Evolutionary conservation across 1,140 invertebrate species (phyloP), one percentile per base, ranked within the genome.

Genomic region (Polypedilum pembai): DNA sequence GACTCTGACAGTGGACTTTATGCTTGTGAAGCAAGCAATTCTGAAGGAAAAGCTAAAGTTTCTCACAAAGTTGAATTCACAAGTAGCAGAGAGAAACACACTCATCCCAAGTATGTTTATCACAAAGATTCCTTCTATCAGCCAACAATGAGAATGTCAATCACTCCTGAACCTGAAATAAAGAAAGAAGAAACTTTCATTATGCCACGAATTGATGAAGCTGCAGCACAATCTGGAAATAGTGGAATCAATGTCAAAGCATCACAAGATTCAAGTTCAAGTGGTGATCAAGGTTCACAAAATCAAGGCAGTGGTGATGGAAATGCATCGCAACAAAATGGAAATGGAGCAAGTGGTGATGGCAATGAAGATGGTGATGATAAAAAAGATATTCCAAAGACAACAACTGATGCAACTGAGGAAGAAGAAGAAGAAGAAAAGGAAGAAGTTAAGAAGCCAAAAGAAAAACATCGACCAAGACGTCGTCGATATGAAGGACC

Each of bases 1-100:
- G 82, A 85, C 45, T 81, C 81, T 74, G 92, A 94, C 79, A 88
- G 86, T 76, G 92, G 90, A 21, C 83, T 87, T 74, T 94, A 94
- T 79, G 88, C 86, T 7, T 93, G 92, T 78, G 86, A 86, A 78
- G 92, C 92, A 15, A 88, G 90, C 78, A 92, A 89, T 78, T 85
- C 87, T 21, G 83, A 87, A 41, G 87, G 88, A 83, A 87, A 85
- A 41, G 91, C 93, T 77, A 88, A 92, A 78, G 90, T 91, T 73
- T 86, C 85, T n/a, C 88, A 91, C 77, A 82, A 87, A 69, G 87
- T 94, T 66, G 85, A 88, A 73, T 91, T 92, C 79, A 85, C 86
- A 78, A 90, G 91, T 2, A 78, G 91, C 2, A 78, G 78, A 21
- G 79, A 82, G 74, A 76, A 77, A n/a, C 80, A 78, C 20, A 79